These are phyloP conservation scores for Loripinus fragilis DNA, from an alignment of 2,888 invertebrate genomes.

Conservation along the genomic window DNA sequence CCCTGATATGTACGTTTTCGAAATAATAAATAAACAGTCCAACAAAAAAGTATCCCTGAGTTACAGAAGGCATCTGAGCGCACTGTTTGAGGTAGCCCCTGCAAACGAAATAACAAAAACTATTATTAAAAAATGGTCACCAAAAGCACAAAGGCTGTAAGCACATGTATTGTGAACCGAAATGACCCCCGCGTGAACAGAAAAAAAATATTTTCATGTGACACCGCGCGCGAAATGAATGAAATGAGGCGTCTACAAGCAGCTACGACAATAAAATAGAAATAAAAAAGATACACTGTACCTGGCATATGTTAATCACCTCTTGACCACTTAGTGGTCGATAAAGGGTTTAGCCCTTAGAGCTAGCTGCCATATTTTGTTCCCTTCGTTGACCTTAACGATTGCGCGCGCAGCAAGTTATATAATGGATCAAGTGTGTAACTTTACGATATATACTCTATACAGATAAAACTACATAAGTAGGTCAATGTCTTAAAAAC, in stretches of 20 bases:
- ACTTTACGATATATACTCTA: constrained; percentile 21
- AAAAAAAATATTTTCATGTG: neutral
- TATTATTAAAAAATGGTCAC: neutral
- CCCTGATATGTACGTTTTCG: neutral
- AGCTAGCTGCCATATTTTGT: constrained; percentile 50
- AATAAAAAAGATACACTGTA: constrained; percentile 1
- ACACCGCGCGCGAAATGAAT: constrained; percentile 1
- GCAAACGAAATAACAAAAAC: neutral
- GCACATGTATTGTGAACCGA: constrained; percentile 29
- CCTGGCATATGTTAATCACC: constrained; percentile 5
- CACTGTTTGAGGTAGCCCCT: constrained; percentile 3
- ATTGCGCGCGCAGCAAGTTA: constrained; percentile 57
- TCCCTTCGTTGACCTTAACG: constrained; percentile 49
- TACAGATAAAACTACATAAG: constrained; percentile 10
- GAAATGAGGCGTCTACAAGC: neutral
- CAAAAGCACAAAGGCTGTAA: neutral
- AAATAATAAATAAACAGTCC: constrained; percentile 4
- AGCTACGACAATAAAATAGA: neutral
- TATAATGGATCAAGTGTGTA: constrained; percentile 45
- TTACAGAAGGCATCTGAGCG: constrained; percentile 6
- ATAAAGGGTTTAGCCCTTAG: neutral
- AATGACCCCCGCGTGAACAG: constrained; percentile 27
- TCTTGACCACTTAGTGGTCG: constrained; percentile 8
- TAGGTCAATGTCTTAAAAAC: constrained; percentile 14
- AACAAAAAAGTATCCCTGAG: constrained; percentile 15